A percentile compares a stretch with the other conserved stretches of the same genome.
Evolutionary conservation across 2,113 vertebrate species (phyloP).

Genomic region (Pica pica): DNA sequence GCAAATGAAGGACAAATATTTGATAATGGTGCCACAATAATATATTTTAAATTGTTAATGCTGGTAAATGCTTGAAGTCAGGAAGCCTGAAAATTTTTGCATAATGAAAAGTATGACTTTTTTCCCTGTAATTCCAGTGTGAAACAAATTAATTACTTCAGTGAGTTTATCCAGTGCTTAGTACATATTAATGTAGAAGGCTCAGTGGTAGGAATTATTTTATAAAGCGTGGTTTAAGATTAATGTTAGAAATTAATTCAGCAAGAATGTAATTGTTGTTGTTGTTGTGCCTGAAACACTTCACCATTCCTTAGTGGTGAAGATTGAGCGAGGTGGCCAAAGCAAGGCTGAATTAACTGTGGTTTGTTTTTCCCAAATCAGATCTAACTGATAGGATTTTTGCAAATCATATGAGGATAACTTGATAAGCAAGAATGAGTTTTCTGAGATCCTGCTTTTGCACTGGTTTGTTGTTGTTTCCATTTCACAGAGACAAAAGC

Average conservation of each 20-base stretch:
- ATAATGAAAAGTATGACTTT: not conserved
- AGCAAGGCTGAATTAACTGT: not conserved
- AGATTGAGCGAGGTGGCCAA: not conserved
- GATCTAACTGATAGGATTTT: not conserved
- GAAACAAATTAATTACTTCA: not conserved
- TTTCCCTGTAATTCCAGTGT: not conserved
- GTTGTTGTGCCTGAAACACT: not conserved
- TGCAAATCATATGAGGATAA: not conserved
- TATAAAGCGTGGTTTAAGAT: not conserved
- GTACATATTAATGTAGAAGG: not conserved
- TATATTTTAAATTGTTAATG: not conserved
- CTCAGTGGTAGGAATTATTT: not conserved
- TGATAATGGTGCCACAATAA: not conserved
- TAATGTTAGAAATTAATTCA: not conserved
- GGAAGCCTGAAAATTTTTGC: not conserved
- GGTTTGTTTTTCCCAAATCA: not conserved
- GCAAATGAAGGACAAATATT: not conserved
- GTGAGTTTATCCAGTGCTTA: not conserved
- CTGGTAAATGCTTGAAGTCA: not conserved
- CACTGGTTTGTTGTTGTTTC: not conserved
- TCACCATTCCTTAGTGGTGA: not conserved
- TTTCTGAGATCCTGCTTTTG: not conserved
- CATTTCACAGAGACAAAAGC: not conserved
- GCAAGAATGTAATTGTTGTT: not conserved
- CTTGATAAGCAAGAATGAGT: not conserved